These are phyloP conservation scores for Anastrepha obliqua DNA, from an alignment of 1,140 invertebrate species.

Conservation along the genomic window DNA sequence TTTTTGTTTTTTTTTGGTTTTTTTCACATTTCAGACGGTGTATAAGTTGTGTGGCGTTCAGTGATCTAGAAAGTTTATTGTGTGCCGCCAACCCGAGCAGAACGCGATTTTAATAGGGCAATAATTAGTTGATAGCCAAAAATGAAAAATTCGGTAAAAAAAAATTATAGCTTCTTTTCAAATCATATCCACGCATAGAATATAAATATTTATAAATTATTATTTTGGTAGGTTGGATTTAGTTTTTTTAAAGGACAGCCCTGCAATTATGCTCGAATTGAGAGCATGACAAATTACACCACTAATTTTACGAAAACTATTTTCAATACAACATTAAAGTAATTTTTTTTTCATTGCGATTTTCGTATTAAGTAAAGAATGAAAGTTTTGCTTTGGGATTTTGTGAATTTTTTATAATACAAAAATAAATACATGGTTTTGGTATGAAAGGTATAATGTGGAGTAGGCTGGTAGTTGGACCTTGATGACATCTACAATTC, in stretches of 20 bases:
- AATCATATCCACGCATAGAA: not conserved
- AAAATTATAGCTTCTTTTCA: too few relatives aligned
- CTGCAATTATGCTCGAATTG: slow-evolving; percentile 20
- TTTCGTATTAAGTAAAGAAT: not conserved
- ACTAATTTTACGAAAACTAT: not conserved
- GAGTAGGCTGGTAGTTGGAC: too few relatives aligned
- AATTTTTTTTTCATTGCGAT: not conserved
- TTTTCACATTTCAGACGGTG: not conserved
- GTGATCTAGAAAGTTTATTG: slow-evolving; percentile 22
- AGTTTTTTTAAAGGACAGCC: not conserved
- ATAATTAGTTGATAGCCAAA: not conserved
- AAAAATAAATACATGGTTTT: too few relatives aligned
- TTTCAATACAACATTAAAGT: not conserved
- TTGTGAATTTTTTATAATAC: not conserved
- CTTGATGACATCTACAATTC: too few relatives aligned
- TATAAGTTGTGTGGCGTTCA: not conserved
- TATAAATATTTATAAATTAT: not conserved
- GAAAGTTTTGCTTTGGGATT: not conserved
- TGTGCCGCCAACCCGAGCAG: not conserved
- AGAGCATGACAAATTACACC: slow-evolving; percentile 31
- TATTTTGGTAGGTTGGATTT: not conserved
- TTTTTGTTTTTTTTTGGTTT: too few relatives aligned
- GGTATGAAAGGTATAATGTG: not conserved
- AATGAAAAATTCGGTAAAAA: not conserved
- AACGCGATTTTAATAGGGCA: not conserved